Conservation (phyloP, 2,797 vertebrate genomes). For the Erithacus rubecula region DNA sequence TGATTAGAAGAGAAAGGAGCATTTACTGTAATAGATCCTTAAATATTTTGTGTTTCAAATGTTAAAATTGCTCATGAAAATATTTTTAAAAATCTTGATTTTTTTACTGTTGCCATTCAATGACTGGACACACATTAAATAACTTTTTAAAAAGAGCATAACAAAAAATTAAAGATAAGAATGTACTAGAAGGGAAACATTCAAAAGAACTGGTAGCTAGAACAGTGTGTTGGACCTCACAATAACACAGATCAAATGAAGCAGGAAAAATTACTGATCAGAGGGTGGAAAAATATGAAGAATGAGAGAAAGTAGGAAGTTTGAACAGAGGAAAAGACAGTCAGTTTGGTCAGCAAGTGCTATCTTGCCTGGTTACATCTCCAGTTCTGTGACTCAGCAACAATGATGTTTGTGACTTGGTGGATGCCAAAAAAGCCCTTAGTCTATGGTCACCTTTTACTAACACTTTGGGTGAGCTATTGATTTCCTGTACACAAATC, state of each 20-base stretch:
- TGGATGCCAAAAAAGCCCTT: neutral
- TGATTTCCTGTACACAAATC: neutral
- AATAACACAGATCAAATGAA: rapidly evolving
- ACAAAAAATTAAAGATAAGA: neutral
- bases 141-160: neutral
- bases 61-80: neutral
- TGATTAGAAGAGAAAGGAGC: neutral
- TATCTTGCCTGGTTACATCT: neutral
- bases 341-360: neutral
- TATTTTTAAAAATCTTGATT: neutral
- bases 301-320: neutral
- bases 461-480: neutral
- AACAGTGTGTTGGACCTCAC: neutral
- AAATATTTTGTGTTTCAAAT: neutral
- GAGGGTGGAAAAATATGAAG: neutral
- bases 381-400: neutral
- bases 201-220: neutral
- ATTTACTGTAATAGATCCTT: neutral
- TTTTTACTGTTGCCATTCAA: neutral
- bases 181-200: neutral
- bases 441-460: neutral
- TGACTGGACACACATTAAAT: neutral
- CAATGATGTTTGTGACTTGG: neutral
- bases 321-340: neutral
- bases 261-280: neutral